Base-by-base conservation (phyloP, 2,113 vertebrate species). In the Xiphophorus hellerii region DNA sequence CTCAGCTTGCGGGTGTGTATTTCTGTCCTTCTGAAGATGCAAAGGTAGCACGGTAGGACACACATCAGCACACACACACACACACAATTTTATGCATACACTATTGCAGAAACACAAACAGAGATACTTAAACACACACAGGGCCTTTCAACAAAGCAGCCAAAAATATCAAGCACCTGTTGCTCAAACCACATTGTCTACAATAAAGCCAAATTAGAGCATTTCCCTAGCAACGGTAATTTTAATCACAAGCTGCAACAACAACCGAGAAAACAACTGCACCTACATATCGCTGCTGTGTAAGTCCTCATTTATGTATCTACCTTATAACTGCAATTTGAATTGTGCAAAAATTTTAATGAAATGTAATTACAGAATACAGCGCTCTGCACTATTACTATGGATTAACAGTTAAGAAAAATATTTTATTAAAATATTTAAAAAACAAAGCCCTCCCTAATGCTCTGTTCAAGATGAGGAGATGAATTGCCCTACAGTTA, bases 151-250 rank as follows among this genome's bases (percentile, higher is more conserved):
- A 83, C 80, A 88, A 88, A 90, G 78, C 75, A 80, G 86, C 83
- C 84, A 76, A 92, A 93, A 93, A 94, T 90, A 92, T 93, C 93
- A 92, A 72, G 81, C 93, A 95, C 92, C 92, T 94, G 94, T 93
- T 94, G 93, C 90, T 89, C 66, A 90, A 93, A 92, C 93, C 91
- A 87, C 93, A 92, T 81, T 87, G 89, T 93, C 89, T 92, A 91
- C 91, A 87, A 83, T 88, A 89, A 87, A 88, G 89, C 88, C 84
- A 92, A 94, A 94, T 94, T 93, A 93, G 92, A 93, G 76, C 88
- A 86, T 93, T 86, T 77, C 92, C 91, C 63, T 84, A 81, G 90
- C 90, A 94, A 95, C 92, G 29, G 78, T 66, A 80, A 87, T 91
- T 92, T 90, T 79, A 90, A 92, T 92, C 88, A 81, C 79, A 90